Conservation (phyloP, 1,140 invertebrate genomes). For the Druon quercuslanigerum region DNA sequence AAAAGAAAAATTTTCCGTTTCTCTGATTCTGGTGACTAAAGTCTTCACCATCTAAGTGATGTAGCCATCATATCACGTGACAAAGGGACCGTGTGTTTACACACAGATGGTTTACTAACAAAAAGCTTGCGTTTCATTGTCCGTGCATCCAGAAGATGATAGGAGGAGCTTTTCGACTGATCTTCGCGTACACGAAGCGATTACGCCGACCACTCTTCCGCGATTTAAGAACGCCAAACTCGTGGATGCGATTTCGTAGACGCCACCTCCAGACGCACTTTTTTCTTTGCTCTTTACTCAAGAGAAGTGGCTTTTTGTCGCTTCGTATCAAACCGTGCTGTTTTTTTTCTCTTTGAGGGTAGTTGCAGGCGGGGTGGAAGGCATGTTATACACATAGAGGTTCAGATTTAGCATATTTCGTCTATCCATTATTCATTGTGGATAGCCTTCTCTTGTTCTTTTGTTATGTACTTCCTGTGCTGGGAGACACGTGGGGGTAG, state of each 20-base stretch:
- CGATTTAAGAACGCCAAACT: not conserved
- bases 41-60: not conserved
- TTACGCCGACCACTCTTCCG: slow-evolving; percentile 5
- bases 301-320: slow-evolving; percentile 37
- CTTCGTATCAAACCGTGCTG: slow-evolving; percentile 41
- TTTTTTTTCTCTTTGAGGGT: slow-evolving; percentile 44
- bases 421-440: slow-evolving; percentile 56
- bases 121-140: slow-evolving; percentile 13
- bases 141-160: slow-evolving; percentile 17
- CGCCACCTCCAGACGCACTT: slow-evolving; percentile 25
- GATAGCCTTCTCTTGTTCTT: slow-evolving; percentile 55
- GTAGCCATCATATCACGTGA: slow-evolving; percentile 1
- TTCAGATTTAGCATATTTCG: slow-evolving; percentile 54
- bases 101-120: slow-evolving; percentile 9
- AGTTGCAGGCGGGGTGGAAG: slow-evolving; percentile 43
- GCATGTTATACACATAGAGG: slow-evolving; percentile 44
- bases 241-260: slow-evolving; percentile 23
- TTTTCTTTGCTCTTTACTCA: slow-evolving; percentile 29
- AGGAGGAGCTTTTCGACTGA: slow-evolving; percentile 15
- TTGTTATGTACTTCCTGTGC: slow-evolving; percentile 54
- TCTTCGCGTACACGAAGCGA: slow-evolving; percentile 19
- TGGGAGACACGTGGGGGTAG: slow-evolving; percentile 20
- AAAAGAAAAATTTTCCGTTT: not conserved
- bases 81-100: slow-evolving; percentile 10
- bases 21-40: not conserved